phyloP scores from a whole-genome alignment of 2,888 invertebrate genomes.

The Frankliniella fusca region DNA sequence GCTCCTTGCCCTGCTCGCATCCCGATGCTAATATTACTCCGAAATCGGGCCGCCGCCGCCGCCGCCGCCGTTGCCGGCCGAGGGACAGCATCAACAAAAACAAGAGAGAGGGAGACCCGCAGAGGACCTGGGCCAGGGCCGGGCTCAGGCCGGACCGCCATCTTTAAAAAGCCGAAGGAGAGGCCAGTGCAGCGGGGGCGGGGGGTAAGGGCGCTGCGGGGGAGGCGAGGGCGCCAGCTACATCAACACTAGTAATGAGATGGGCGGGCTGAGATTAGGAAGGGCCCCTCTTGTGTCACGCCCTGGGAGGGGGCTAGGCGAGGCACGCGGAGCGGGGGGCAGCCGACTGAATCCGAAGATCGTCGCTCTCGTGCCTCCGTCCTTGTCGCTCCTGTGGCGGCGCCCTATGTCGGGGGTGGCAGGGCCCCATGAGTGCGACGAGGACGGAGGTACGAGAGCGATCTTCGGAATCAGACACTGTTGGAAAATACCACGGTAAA shows the following conservation, averaged over 20 bases:
- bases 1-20: neutral
- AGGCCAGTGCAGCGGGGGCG: neutral
- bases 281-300: neutral
- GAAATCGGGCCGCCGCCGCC: neutral
- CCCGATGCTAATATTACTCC: neutral
- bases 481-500: too few species aligned
- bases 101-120: neutral
- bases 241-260: neutral
- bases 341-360: too few species aligned
- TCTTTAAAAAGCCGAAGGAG: neutral
- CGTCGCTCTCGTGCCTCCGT: too few species aligned
- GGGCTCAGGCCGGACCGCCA: neutral
- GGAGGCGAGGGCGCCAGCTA: neutral
- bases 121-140: neutral
- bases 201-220: neutral
- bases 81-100: conserved; percentile 1
- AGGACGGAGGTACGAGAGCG: too few species aligned
- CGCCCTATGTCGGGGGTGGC: too few species aligned
- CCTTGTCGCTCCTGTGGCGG: too few species aligned
- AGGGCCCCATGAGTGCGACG: too few species aligned
- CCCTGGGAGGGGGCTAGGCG: too few species aligned
- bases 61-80: neutral
- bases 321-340: neutral
- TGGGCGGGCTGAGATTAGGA: neutral
- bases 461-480: too few species aligned